A percentile compares a stretch with the other conserved stretches of the same genome.
These are phyloP conservation scores for Eueides isabella DNA, from an alignment of 1,140 invertebrate genomes.

Conservation along the genomic window DNA sequence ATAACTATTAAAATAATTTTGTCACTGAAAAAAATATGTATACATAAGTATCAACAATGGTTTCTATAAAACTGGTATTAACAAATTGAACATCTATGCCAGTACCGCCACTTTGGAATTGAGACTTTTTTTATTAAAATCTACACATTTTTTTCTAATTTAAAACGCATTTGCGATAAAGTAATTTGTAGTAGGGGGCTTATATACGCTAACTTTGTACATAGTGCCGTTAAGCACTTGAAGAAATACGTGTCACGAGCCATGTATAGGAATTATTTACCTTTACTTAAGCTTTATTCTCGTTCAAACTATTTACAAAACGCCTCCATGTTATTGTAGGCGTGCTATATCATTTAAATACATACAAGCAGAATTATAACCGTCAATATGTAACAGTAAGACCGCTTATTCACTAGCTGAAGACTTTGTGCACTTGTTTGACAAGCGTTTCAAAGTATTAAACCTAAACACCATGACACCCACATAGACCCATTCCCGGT, in stretches of 20 bases:
- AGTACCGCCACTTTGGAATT: slow-evolving; percentile 13
- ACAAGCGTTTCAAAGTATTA: slow-evolving; percentile 71
- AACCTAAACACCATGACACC: slow-evolving; percentile 34
- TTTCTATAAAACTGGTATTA: slow-evolving; percentile 1
- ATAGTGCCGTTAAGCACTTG: slow-evolving; percentile 30
- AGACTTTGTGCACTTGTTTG: slow-evolving; percentile 74
- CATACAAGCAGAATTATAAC: slow-evolving; percentile 31
- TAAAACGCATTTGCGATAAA: neutral
- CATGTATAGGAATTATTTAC: slow-evolving; percentile 37
- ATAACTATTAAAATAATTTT: neutral
- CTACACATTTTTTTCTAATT: neutral
- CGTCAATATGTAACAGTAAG: slow-evolving; percentile 27
- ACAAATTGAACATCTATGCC: slow-evolving; percentile 8
- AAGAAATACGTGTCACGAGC: slow-evolving; percentile 37
- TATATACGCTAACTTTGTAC: slow-evolving; percentile 40
- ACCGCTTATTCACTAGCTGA: slow-evolving; percentile 35
- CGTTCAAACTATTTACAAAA: slow-evolving; percentile 36
- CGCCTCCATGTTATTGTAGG: slow-evolving; percentile 22
- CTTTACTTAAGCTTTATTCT: slow-evolving; percentile 35
- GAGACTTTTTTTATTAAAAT: neutral
- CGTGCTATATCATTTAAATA: slow-evolving; percentile 28
- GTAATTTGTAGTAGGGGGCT: slow-evolving; percentile 15
- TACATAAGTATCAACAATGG: slow-evolving; percentile 2
- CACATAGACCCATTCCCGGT: slow-evolving; percentile 35
- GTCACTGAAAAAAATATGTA: neutral